A percentile compares a stretch with the other conserved stretches of the same genome.
phyloP scores from a whole-genome alignment of 2,797 vertebrate species.

The Spatula clypeata region DNA sequence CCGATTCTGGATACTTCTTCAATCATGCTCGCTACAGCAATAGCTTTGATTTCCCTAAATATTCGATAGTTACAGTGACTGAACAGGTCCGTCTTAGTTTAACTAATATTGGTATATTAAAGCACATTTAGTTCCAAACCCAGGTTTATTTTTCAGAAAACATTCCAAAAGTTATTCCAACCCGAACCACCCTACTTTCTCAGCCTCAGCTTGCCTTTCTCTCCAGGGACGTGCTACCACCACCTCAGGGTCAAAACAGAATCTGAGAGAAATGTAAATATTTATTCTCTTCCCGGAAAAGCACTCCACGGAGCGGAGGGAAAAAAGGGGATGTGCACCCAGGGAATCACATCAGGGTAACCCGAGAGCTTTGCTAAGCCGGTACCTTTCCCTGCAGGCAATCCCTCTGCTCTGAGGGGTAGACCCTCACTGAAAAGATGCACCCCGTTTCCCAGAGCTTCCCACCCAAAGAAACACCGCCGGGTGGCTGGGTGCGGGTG shows the following conservation, averaged over 20 bases:
- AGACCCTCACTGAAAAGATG: constrained; percentile 41
- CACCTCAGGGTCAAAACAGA: background rate
- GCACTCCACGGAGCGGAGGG: background rate
- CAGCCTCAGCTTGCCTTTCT: background rate
- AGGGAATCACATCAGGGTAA: background rate
- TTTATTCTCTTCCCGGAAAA: constrained; percentile 39
- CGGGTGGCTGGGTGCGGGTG: constrained; percentile 73
- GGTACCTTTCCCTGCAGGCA: background rate
- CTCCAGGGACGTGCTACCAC: background rate
- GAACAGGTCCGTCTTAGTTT: background rate
- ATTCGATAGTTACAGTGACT: background rate
- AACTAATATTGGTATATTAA: background rate
- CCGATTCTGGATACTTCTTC: background rate
- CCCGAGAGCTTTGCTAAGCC: background rate
- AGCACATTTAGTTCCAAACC: background rate
- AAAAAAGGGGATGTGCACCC: background rate
- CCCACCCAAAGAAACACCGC: constrained; percentile 38
- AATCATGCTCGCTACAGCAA: background rate
- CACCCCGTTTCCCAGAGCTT: constrained; percentile 50
- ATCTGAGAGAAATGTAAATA: constrained; percentile 36
- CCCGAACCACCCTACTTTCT: background rate
- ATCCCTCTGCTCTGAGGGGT: background rate
- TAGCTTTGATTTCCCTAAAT: background rate
- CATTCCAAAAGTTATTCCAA: background rate
- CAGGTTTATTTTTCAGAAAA: background rate